These are phyloP conservation scores for Drosophila eohydei DNA, from an alignment of 2,888 invertebrate genomes.

Conservation along the genomic window DNA sequence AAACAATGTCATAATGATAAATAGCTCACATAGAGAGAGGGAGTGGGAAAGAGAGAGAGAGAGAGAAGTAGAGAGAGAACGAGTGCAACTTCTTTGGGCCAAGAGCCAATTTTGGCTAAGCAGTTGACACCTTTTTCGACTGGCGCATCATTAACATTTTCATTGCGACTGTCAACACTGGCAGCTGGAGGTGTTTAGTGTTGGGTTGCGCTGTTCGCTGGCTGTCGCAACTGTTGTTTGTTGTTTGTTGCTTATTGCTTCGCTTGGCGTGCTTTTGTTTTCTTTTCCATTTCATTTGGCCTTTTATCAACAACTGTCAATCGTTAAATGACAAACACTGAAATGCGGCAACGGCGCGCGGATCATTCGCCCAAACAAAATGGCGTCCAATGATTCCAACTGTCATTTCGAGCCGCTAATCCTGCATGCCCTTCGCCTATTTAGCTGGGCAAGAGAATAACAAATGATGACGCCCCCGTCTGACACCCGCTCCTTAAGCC, in stretches of 20 bases:
- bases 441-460: constrained; percentile 63
- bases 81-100: constrained; percentile 1
- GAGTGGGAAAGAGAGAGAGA: background rate
- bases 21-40: constrained; percentile 50
- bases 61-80: constrained; percentile 5
- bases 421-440: constrained; percentile 62
- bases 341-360: constrained; percentile 62
- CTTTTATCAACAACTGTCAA: constrained; percentile 75
- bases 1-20: constrained; percentile 75
- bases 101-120: constrained; percentile 51
- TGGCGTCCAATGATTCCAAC: constrained; percentile 65
- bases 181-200: constrained; percentile 23
- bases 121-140: constrained; percentile 70
- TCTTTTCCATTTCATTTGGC: constrained; percentile 32
- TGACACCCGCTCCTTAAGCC: background rate
- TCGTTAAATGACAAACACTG: constrained; percentile 81
- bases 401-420: constrained; percentile 65
- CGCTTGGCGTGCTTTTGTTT: constrained; percentile 25
- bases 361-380: constrained; percentile 42
- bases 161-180: constrained; percentile 56
- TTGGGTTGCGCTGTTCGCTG: constrained; percentile 18
- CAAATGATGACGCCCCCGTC: constrained; percentile 62
- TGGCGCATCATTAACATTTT: constrained; percentile 73
- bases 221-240: constrained; percentile 20
- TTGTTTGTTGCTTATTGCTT: constrained; percentile 43